Percentiles rank a stretch among this genome's conserved stretches.
Evolutionary conservation across 1,140 invertebrate genomes (phyloP).

Genomic region (Lepidurus couesii): DNA sequence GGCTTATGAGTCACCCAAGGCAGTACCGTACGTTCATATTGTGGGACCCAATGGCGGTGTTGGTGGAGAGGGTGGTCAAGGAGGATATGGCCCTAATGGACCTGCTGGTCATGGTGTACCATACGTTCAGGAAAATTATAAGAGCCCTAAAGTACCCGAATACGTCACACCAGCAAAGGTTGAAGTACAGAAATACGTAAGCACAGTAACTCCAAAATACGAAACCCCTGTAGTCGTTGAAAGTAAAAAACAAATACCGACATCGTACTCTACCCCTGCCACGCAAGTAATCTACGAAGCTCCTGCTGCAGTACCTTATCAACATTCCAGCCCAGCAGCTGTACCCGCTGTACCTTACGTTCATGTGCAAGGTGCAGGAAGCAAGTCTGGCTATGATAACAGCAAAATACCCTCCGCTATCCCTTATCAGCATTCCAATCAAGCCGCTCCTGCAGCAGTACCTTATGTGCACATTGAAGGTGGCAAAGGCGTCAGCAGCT

Average conservation of each 20-base stretch:
- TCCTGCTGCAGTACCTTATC: not conserved
- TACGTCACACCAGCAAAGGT: not conserved
- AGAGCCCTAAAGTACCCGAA: not conserved
- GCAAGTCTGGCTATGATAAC: not conserved
- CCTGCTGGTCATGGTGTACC: conserved; percentile 29
- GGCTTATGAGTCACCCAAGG: not conserved
- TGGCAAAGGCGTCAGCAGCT: not conserved
- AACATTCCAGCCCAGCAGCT: not conserved
- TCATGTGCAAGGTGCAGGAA: not conserved
- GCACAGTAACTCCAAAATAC: not conserved
- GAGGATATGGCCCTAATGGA: conserved; percentile 34
- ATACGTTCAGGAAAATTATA: not conserved
- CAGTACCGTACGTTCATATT: conserved; percentile 27
- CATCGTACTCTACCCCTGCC: not conserved
- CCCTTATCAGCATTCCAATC: not conserved
- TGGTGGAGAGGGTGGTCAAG: conserved; percentile 26
- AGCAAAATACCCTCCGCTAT: not conserved
- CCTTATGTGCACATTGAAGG: conserved; percentile 16
- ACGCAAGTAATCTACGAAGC: not conserved
- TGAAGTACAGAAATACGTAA: not conserved
- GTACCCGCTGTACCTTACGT: conserved; percentile 26
- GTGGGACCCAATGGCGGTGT: conserved; percentile 17
- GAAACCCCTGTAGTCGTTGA: not conserved
- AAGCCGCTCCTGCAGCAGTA: conserved; percentile 18
- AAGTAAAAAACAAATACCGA: not conserved